These are phyloP conservation scores for Episyrphus balteatus DNA, from an alignment of 1,140 invertebrate species.

Conservation along the genomic window DNA sequence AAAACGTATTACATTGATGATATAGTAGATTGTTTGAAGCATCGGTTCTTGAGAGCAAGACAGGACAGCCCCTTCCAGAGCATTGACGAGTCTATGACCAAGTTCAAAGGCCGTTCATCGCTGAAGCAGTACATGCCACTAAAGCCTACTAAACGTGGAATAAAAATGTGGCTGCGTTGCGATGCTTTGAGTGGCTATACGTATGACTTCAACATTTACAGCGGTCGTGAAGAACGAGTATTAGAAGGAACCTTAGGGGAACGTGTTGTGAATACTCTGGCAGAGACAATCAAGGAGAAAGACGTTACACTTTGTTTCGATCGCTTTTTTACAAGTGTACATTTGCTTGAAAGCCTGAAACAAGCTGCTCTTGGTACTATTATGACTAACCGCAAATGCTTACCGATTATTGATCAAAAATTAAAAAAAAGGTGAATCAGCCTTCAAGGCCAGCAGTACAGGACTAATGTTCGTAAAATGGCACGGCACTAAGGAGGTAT, in stretches of 20 bases:
- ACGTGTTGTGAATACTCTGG: constrained; percentile 3
- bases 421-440: background rate
- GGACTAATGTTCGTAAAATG: constrained; percentile 11
- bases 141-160: constrained; percentile 32
- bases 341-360: background rate
- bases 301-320: constrained; percentile 11
- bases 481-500: constrained; percentile 15
- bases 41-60: background rate
- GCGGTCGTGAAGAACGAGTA: background rate
- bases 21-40: background rate
- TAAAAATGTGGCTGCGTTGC: constrained; percentile 19
- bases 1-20: constrained; percentile 1
- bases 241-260: background rate
- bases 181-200: background rate
- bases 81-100: too few relatives aligned
- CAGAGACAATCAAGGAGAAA: constrained; percentile 2
- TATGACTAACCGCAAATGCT: background rate
- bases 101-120: constrained; percentile 26
- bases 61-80: too few relatives aligned
- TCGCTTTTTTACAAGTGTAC: too few relatives aligned
- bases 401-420: background rate
- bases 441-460: constrained; percentile 7
- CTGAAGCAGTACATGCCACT: constrained; percentile 32
- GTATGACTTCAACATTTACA: too few relatives aligned
- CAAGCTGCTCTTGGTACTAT: background rate